A percentile compares a stretch with the other conserved stretches of the same genome.
Evolutionary conservation across 2,113 vertebrate species (phyloP).

Genomic region (Gadus chalcogrammus): DNA sequence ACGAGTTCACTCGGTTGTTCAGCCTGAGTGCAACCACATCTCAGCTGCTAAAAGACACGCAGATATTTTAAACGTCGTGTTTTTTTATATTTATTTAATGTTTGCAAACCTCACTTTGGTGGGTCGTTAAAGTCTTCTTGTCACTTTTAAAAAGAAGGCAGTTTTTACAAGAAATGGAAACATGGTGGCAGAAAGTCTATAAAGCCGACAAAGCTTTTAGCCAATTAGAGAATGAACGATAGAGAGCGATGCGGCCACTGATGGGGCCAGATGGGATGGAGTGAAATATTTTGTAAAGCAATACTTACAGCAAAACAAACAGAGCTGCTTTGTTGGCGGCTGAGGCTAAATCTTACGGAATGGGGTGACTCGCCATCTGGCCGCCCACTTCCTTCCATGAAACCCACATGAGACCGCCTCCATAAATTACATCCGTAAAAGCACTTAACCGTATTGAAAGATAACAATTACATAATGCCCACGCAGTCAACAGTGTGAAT

Average conservation of each 20-base stretch:
- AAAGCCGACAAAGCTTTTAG: slow-evolving; percentile 74
- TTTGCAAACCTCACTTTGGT: slow-evolving; percentile 55
- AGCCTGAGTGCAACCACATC: background rate
- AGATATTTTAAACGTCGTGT: slow-evolving; percentile 44
- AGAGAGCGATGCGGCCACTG: slow-evolving; percentile 55
- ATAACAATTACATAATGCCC: slow-evolving; percentile 46
- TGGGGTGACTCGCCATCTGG: background rate
- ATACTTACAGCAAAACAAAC: slow-evolving; percentile 34
- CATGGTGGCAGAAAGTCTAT: slow-evolving; percentile 71
- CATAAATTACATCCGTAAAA: slow-evolving; percentile 51
- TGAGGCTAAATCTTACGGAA: slow-evolving; percentile 31
- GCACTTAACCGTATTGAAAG: slow-evolving; percentile 58
- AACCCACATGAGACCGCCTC: slow-evolving; percentile 22
- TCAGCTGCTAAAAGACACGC: background rate
- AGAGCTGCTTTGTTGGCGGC: slow-evolving; percentile 21
- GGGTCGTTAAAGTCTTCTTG: slow-evolving; percentile 62
- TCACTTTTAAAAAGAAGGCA: slow-evolving; percentile 61
- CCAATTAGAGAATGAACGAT: slow-evolving; percentile 67
- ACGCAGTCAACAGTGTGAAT: slow-evolving; percentile 18
- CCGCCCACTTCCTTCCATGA: slow-evolving; percentile 21
- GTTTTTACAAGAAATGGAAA: slow-evolving; percentile 74
- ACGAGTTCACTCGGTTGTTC: background rate
- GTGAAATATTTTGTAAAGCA: slow-evolving; percentile 51
- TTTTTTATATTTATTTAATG: slow-evolving; percentile 57
- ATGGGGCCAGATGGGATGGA: slow-evolving; percentile 45